These are phyloP conservation scores for Ridgeia piscesae DNA, from an alignment of 1,140 invertebrate genomes.

Conservation along the genomic window DNA sequence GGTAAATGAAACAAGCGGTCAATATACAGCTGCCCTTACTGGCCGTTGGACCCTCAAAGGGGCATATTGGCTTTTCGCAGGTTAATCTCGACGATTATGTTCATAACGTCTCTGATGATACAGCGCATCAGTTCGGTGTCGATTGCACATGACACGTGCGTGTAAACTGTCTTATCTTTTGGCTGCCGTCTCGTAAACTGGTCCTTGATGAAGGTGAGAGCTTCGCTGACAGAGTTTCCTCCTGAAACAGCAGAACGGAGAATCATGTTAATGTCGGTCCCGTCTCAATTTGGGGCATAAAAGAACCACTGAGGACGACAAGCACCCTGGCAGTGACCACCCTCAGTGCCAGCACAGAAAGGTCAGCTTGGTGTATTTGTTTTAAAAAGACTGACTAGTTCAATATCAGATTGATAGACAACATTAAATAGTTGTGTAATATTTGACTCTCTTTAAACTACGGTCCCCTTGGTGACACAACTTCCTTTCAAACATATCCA, in stretches of 20 bases:
- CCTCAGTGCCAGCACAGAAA: no score
- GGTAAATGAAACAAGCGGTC: background rate
- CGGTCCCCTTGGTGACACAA: no score
- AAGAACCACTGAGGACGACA: no score
- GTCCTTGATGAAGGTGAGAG: constrained; percentile 41
- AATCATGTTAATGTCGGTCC: no score
- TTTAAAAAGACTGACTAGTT: no score
- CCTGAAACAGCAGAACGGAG: constrained; percentile 37
- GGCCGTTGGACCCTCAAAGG: background rate
- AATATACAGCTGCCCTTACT: background rate
- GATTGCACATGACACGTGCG: constrained; percentile 43
- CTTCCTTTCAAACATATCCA: no score
- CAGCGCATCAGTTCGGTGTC: constrained; percentile 41
- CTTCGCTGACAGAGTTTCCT: constrained; percentile 33
- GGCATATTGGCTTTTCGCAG: constrained; percentile 32
- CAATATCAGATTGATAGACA: no score
- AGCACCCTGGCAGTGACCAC: no score
- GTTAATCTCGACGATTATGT: constrained; percentile 46
- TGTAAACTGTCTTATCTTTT: constrained; percentile 43
- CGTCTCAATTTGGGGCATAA: background rate
- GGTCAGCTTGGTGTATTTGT: no score
- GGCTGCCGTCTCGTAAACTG: constrained; percentile 43
- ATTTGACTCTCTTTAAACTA: no score
- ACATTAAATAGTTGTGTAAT: no score
- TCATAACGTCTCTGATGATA: constrained; percentile 37